Conservation (phyloP, 1,140 invertebrate species). For the Chironomus striatipennis region DNA sequence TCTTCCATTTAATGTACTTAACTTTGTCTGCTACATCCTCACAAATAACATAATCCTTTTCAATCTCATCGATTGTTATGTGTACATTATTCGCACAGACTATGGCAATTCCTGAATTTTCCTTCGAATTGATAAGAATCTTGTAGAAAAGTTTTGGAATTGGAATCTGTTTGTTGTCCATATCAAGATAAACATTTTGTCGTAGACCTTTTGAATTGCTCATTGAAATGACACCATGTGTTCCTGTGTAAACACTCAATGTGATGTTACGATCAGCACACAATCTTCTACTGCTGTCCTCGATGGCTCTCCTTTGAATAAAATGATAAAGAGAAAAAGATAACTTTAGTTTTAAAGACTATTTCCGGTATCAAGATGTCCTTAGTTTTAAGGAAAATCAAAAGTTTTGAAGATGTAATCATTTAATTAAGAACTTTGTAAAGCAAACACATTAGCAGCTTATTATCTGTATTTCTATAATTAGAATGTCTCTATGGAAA, state of each 20-base stretch:
- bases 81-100: slow-evolving; percentile 54
- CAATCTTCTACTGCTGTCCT: slow-evolving; percentile 41
- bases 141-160: slow-evolving; percentile 53
- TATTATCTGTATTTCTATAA: too few species aligned
- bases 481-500: too few species aligned
- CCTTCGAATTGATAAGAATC: slow-evolving; percentile 44
- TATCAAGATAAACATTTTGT: slow-evolving; percentile 42
- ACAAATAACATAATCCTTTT: slow-evolving; percentile 43
- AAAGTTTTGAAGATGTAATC: too few species aligned
- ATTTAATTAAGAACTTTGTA: too few species aligned
- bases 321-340: neutral
- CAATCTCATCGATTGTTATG: slow-evolving; percentile 35
- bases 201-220: slow-evolving; percentile 41
- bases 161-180: slow-evolving; percentile 40
- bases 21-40: slow-evolving; percentile 43
- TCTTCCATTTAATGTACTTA: slow-evolving; percentile 44
- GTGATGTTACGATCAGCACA: slow-evolving; percentile 36
- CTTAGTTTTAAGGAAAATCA: too few species aligned
- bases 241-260: slow-evolving; percentile 50
- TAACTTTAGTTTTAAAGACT: neutral
- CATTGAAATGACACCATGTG: slow-evolving; percentile 44
- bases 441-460: too few species aligned
- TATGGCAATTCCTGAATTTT: slow-evolving; percentile 44
- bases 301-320: slow-evolving; percentile 43
- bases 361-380: too few species aligned